Base-by-base conservation (phyloP, 1,140 invertebrate genomes). In the Philotrypesis tridentata region DNA sequence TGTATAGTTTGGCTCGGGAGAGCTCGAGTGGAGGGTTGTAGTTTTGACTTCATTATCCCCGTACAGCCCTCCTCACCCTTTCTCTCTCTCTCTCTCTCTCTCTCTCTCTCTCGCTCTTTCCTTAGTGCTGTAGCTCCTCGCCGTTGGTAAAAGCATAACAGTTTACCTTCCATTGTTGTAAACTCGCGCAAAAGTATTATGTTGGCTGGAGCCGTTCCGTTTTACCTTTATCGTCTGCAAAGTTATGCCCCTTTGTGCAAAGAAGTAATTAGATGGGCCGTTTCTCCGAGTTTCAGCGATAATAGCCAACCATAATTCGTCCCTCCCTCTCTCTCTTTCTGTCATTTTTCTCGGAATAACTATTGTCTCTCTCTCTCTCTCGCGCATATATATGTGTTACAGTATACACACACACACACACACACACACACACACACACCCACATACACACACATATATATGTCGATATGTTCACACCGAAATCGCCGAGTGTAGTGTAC, bases 31-130 rank as follows among this genome's bases (percentile, higher is more conserved):
- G 37, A 73, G 70, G 33, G 48, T 55, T 63, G 70, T 80, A 63
- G 70, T 80, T 80, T 80, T 74, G 61, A 81, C 73, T 81, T 81
- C 48, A 81, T 81, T 76, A 81, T 8, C 5, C 63, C 48, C 48
- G 1, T 27, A 72, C 60, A 33, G 60, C 9, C 33, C 33, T 37
- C 33, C 33, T 37, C 33, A 37, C 33, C 33, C 33, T 67, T 74
- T 68, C 37, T n/a, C 2, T 17, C 1, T 3, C 0, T 17, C 43
- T 14, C 17, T 55, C 5, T 17, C 48, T 14, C n/a, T 17, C 48
- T n/a, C 21, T 6, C 2, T 17, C 1, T 3, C 0, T 17, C 43
- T 14, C 17, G 17, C 5, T 17, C 48, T 14, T 55, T 17, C 48
- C 7, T 6, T 6, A n/a, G n/a, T n/a, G n/a, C n/a, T n/a, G n/a